These are phyloP conservation scores for Cephus cinctus DNA, from an alignment of 1,140 invertebrate species.

Conservation along the genomic window DNA sequence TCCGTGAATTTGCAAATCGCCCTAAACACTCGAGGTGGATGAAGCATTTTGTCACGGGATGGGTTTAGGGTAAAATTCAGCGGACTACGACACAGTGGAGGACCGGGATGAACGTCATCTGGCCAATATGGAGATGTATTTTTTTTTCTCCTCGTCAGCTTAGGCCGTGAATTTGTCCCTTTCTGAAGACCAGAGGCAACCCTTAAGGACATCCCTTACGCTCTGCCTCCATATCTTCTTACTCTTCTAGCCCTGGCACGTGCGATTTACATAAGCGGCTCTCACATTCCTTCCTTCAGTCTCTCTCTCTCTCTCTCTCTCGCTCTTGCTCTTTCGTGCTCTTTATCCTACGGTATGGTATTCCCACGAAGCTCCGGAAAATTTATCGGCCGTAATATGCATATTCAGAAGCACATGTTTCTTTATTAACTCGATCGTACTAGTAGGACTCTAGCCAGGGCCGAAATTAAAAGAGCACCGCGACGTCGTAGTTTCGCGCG, in stretches of 20 bases:
- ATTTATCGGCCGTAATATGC: neutral
- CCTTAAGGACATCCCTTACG: neutral
- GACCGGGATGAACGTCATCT: constrained; percentile 1
- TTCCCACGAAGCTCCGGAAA: neutral
- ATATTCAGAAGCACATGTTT: neutral
- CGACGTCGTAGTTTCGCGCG: neutral
- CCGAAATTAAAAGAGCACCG: no score
- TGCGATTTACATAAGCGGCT: neutral
- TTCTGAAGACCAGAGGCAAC: neutral
- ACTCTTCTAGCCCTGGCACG: neutral
- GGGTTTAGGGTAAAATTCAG: neutral
- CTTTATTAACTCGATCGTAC: neutral
- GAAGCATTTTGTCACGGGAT: neutral
- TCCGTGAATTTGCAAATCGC: constrained; percentile 24
- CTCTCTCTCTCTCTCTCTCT: no score
- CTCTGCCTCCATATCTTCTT: neutral
- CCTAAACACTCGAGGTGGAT: neutral
- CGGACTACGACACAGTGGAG: neutral
- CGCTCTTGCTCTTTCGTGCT: no score
- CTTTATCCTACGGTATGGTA: neutral
- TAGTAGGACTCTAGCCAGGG: no score
- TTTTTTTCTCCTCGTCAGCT: neutral
- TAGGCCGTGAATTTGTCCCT: neutral
- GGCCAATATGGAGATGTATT: neutral
- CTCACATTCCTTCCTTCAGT: no score